Evolutionary conservation across 1,140 invertebrate genomes (phyloP).

Genomic region (Lysiphlebus fabarum): DNA sequence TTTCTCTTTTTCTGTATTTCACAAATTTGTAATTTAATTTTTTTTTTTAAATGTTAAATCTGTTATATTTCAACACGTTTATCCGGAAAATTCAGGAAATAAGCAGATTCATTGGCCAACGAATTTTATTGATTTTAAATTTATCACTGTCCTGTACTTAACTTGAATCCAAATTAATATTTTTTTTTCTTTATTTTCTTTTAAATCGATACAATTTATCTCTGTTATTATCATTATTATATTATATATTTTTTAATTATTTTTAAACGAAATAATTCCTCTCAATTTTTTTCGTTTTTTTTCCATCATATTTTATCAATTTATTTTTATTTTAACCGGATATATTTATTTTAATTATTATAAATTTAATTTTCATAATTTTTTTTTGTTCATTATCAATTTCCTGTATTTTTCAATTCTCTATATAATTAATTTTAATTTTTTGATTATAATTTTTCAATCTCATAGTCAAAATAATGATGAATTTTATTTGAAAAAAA

Average conservation of each 20-base stretch:
- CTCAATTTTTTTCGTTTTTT: background rate
- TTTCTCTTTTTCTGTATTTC: background rate
- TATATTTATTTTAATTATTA: no score
- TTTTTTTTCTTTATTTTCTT: background rate
- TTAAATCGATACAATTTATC: conserved; percentile 13
- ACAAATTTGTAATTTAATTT: background rate
- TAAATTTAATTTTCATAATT: background rate
- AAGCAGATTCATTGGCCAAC: conserved; percentile 3
- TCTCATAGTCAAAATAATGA: conserved; percentile 14
- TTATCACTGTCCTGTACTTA: conserved; percentile 16
- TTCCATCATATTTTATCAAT: background rate
- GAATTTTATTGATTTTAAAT: conserved; percentile 14
- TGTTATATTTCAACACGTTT: background rate
- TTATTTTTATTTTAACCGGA: background rate
- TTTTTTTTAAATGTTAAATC: background rate
- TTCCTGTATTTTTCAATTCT: background rate
- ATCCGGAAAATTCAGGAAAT: conserved; percentile 9
- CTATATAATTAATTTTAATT: background rate
- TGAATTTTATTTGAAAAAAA: conserved; percentile 21
- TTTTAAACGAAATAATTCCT: background rate
- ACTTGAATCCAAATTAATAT: conserved; percentile 14
- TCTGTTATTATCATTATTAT: background rate
- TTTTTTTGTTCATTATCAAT: background rate
- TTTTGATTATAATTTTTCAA: background rate
- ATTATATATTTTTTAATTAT: background rate